Conservation (phyloP, 2,797 vertebrate species). For the Tapera naevia region DNA sequence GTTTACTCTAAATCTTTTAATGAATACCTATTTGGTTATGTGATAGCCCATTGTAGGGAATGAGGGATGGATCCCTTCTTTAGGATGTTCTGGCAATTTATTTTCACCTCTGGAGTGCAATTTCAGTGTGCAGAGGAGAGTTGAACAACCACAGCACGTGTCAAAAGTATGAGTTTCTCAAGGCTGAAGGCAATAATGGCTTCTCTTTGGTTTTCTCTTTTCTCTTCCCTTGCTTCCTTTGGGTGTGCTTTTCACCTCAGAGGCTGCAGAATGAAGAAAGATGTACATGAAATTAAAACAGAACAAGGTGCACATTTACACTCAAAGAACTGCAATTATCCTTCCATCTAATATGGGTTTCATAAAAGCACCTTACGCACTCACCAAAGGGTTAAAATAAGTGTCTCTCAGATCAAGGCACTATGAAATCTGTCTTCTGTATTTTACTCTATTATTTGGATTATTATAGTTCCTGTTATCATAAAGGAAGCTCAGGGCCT, state of each 20-base stretch:
- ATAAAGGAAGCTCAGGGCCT: not conserved
- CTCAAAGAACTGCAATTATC: not conserved
- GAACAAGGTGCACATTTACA: not conserved
- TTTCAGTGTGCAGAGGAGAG: not conserved
- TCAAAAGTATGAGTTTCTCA: not conserved
- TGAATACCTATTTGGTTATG: not conserved
- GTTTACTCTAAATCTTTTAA: not conserved
- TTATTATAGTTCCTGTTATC: not conserved
- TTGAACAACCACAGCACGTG: not conserved
- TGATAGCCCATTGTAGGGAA: not conserved
- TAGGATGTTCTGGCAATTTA: not conserved
- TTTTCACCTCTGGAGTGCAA: not conserved
- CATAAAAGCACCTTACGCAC: not conserved
- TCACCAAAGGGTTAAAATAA: conserved; percentile 17
- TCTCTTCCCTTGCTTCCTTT: not conserved
- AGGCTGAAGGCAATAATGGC: not conserved
- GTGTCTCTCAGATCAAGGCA: not conserved
- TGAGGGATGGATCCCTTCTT: not conserved
- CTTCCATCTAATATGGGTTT: not conserved
- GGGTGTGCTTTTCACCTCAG: not conserved
- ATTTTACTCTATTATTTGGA: not conserved
- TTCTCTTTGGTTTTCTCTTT: not conserved
- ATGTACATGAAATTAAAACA: not conserved
- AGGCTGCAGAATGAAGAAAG: not conserved
- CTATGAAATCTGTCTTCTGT: not conserved